Evolutionary conservation across 2,113 vertebrate genomes (phyloP), one percentile per base, ranked within the genome.

Genomic region (Lynx canadensis): DNA sequence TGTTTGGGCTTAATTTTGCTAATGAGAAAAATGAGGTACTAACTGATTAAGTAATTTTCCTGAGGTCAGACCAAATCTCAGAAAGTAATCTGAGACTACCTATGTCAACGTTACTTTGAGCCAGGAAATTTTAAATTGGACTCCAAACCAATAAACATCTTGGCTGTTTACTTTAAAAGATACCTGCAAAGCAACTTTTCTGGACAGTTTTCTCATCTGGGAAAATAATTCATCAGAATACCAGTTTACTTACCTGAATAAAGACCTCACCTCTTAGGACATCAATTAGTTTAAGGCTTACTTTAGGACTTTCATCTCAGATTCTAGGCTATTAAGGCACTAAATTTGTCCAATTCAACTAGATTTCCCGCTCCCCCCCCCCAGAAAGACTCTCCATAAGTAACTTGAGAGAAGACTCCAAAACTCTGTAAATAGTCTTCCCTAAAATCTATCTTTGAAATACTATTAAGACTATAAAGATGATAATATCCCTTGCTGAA

Each of bases 71-170:
- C 31, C n/a, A 73, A 95, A 89, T 15, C 18, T 91, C 48, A 86
- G 71, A 91, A 95, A 79, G 92, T 38, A 80, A 91, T 68, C 15
- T 12, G 45, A 91, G 65, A 78, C 8, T 65, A 68, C 3, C 15
- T 82, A 8, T 87, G 76, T 93, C 50, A 73, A 85, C 36, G 66
- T 95, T 84, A 50, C 66, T 93, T 38, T 33, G 68, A 97, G 78
- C 18, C 57, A 95, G 45, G 63, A 71, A 23, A 96, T 96, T 97
- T 97, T 79, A 94, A 80, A 81, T 88, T 41, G 82, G 45, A 88
- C 57, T 87, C 18, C 36, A 96, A 68, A 92, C 90, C 65, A 80
- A 86, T 89, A 95, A 85, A 71, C 4, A 60, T 38, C 45, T 83
- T 90, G 1, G 33, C 11, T 65, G 5, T 93, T 94, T 92, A 14